Evolutionary conservation across 2,113 vertebrate genomes (phyloP).

Genomic region (Antigone vipio): DNA sequence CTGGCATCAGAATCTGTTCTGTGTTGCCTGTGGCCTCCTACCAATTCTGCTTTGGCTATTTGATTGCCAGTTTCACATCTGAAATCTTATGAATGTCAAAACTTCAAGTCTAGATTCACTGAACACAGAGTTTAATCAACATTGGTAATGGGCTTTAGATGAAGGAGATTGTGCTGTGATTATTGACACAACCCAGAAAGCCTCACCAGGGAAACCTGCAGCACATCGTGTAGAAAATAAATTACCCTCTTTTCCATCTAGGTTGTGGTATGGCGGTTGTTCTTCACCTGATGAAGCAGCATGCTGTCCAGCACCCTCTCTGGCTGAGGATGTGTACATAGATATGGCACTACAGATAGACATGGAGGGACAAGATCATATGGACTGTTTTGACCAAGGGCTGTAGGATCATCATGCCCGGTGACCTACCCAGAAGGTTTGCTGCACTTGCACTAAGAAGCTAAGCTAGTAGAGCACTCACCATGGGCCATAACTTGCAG

Average conservation of each 20-base stretch:
- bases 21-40: not conserved
- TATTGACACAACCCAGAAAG: not conserved
- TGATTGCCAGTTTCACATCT: not conserved
- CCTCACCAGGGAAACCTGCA: not conserved
- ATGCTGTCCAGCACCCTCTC: not conserved
- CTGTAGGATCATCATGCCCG: not conserved
- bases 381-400: not conserved
- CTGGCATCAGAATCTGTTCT: constrained; percentile 31
- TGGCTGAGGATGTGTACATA: not conserved
- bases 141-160: not conserved
- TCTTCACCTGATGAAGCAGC: not conserved
- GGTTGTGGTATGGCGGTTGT: not conserved
- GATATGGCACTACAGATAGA: not conserved
- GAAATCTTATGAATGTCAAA: not conserved
- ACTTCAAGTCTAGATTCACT: not conserved
- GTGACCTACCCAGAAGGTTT: not conserved
- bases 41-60: constrained; percentile 1
- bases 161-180: not conserved
- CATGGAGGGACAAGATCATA: not conserved
- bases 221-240: not conserved
- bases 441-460: not conserved
- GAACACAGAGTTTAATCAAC: not conserved
- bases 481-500: not conserved
- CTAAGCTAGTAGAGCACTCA: not conserved
- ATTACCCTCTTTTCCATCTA: not conserved